Conservation (phyloP, 2,113 vertebrate genomes). For the Gallinago undulata region DNA sequence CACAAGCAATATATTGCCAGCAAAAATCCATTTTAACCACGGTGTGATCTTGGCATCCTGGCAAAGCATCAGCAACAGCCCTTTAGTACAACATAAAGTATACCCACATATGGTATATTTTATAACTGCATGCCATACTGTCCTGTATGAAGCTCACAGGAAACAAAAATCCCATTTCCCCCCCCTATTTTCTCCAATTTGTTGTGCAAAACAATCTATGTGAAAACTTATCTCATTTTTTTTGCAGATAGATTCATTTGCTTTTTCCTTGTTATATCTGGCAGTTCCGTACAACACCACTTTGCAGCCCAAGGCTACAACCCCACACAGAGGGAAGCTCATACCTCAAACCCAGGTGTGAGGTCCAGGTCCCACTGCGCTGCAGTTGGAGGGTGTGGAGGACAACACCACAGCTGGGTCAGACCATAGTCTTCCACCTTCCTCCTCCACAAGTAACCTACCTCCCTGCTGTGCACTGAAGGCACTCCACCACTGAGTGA, state of each 20-base stretch:
- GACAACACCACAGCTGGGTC: background rate
- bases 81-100: background rate
- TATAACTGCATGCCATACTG: background rate
- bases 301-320: background rate
- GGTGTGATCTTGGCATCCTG: background rate
- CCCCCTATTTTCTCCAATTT: background rate
- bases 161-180: background rate
- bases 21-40: background rate
- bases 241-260: background rate
- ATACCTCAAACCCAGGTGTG: background rate
- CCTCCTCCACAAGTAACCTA: background rate
- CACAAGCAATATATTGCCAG: background rate
- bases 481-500: background rate
- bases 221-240: background rate
- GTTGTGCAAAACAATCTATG: background rate
- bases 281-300: background rate
- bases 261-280: background rate
- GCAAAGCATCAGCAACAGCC: background rate
- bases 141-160: background rate
- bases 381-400: background rate
- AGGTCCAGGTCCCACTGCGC: background rate
- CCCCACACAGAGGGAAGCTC: background rate
- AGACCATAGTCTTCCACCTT: background rate
- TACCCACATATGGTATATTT: fast-evolving
- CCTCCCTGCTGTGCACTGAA: fast-evolving